These are phyloP conservation scores for Glareola pratincola DNA, from an alignment of 2,113 vertebrate species.

Conservation along the genomic window DNA sequence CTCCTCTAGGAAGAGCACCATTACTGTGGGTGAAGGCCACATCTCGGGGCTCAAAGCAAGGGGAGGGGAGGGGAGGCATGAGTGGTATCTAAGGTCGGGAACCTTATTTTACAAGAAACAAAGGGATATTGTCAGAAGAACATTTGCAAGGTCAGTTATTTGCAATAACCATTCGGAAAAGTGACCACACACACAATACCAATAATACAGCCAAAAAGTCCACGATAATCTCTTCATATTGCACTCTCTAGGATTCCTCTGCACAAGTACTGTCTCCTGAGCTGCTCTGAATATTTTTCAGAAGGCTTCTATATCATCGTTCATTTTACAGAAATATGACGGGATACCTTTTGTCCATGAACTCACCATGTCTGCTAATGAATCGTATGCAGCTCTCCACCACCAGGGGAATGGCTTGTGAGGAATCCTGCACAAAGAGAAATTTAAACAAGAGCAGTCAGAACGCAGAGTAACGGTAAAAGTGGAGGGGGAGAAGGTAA, in stretches of 20 bases:
- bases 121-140: background rate
- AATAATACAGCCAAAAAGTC: background rate
- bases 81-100: background rate
- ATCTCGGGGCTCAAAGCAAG: background rate
- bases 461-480: rapidly evolving
- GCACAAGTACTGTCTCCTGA: background rate
- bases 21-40: background rate
- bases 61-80: background rate
- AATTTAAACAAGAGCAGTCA: background rate
- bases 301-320: rapidly evolving
- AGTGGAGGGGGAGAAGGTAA: rapidly evolving
- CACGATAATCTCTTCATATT: rapidly evolving
- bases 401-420: conserved; percentile 91
- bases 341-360: background rate
- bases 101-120: background rate
- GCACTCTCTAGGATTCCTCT: background rate
- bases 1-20: background rate
- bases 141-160: background rate
- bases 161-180: background rate
- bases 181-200: rapidly evolving
- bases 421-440: conserved; percentile 79
- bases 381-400: conserved; percentile 98
- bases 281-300: background rate
- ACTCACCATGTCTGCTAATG: conserved; percentile 95
- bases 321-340: rapidly evolving